A percentile compares a stretch with the other conserved stretches of the same genome.
phyloP scores from a whole-genome alignment of 2,113 vertebrate species.

The Erythrocebus patas region DNA sequence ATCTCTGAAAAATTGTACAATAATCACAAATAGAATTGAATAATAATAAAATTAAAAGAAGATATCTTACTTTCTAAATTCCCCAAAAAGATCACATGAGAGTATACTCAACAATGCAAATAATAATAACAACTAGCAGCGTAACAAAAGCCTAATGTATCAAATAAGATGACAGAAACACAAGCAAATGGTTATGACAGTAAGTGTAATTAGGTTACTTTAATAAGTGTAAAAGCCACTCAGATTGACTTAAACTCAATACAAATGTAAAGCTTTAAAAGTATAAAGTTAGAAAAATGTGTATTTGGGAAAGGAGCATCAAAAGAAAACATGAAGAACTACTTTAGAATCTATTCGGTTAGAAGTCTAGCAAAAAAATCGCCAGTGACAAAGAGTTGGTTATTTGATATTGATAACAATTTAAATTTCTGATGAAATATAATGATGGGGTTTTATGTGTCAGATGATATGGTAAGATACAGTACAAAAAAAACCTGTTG shows the following conservation, averaged over 20 bases:
- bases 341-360: constrained; percentile 11
- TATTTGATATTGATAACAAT: constrained; percentile 27
- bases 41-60: background rate
- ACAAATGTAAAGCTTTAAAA: constrained; percentile 1
- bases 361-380: constrained; percentile 5
- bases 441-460: constrained; percentile 11
- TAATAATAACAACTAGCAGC: background rate
- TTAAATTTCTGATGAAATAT: constrained; percentile 16
- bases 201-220: background rate
- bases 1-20: background rate
- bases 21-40: constrained; percentile 29
- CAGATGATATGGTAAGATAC: background rate
- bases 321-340: background rate
- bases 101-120: background rate
- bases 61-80: background rate
- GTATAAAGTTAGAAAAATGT: background rate
- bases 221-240: constrained; percentile 1
- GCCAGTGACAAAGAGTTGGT: constrained; percentile 22
- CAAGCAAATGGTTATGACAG: background rate
- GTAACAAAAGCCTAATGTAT: background rate
- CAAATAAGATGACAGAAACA: constrained; percentile 1
- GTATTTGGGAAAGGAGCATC: background rate
- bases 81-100: background rate
- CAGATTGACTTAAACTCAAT: background rate
- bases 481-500: constrained; percentile 19